A percentile compares a stretch with the other conserved stretches of the same genome.
Conservation (phyloP, 2,113 vertebrate genomes). For the Prunella himalayana region DNA sequence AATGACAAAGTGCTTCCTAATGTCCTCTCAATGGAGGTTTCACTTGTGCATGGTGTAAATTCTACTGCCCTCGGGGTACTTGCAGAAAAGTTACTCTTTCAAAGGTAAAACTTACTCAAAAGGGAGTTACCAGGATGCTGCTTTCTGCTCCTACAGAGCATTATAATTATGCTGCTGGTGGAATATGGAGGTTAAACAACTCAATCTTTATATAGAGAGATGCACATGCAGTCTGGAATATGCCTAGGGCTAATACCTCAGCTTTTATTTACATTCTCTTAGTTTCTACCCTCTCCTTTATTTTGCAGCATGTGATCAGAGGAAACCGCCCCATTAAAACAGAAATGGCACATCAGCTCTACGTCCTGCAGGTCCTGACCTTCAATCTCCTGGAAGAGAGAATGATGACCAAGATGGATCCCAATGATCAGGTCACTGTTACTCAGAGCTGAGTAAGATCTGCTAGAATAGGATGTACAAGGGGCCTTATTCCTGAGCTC, state of each 20-base stretch:
- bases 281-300: not conserved
- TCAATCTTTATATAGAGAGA: not conserved
- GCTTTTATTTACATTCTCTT: not conserved
- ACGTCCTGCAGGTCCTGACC: conserved; percentile 94
- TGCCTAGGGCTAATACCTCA: not conserved
- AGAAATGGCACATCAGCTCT: conserved; percentile 98
- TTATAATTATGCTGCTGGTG: not conserved
- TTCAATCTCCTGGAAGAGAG: conserved; percentile 97
- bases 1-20: not conserved
- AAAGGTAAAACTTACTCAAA: not conserved
- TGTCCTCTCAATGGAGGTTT: not conserved
- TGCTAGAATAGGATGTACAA: not conserved
- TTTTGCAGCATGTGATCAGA: conserved; percentile 88
- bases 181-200: not conserved
- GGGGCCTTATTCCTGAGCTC: not conserved
- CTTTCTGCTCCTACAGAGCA: not conserved
- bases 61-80: not conserved
- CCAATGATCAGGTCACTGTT: conserved; percentile 85
- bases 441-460: not conserved
- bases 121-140: not conserved
- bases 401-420: conserved; percentile 99
- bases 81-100: not conserved
- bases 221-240: not conserved
- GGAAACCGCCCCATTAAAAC: conserved; percentile 98
- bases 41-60: not conserved